phyloP scores from a whole-genome alignment of 2,113 vertebrate genomes.

The Ornithorhynchus anatinus region DNA sequence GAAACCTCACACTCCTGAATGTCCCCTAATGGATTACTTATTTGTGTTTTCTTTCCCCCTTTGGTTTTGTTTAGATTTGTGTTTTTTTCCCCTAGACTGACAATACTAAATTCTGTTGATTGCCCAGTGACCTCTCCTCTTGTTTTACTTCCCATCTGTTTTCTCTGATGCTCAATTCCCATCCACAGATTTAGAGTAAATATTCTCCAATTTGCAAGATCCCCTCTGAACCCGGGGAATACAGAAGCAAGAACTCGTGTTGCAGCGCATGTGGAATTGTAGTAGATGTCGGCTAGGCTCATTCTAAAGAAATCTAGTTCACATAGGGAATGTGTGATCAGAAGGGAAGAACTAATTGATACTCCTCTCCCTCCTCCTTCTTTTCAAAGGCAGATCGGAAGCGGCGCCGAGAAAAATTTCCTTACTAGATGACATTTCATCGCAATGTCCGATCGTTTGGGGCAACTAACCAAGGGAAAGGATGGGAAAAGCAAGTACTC shows the following conservation, averaged over 20 bases:
- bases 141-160: not conserved
- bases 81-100: too few species aligned
- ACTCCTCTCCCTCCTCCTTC: not conserved
- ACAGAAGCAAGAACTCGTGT: too few species aligned
- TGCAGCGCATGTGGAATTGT: too few species aligned
- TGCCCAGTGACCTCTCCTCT: not conserved
- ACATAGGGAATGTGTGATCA: not conserved
- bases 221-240: not conserved
- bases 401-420: constrained; percentile 95
- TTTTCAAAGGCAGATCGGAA: constrained; percentile 83
- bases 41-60: not conserved
- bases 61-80: not conserved
- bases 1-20: fast-evolving
- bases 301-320: not conserved
- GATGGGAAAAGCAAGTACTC: constrained; percentile 99
- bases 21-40: not conserved
- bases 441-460: constrained; percentile 99
- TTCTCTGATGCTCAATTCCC: fast-evolving
- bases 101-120: not conserved
- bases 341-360: not conserved
- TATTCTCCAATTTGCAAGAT: not conserved
- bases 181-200: not conserved
- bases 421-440: constrained; percentile 99
- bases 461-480: constrained; percentile 99
- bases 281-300: too few species aligned